Evolutionary conservation across 2,113 vertebrate species (phyloP).

Genomic region (Cebus imitator): DNA sequence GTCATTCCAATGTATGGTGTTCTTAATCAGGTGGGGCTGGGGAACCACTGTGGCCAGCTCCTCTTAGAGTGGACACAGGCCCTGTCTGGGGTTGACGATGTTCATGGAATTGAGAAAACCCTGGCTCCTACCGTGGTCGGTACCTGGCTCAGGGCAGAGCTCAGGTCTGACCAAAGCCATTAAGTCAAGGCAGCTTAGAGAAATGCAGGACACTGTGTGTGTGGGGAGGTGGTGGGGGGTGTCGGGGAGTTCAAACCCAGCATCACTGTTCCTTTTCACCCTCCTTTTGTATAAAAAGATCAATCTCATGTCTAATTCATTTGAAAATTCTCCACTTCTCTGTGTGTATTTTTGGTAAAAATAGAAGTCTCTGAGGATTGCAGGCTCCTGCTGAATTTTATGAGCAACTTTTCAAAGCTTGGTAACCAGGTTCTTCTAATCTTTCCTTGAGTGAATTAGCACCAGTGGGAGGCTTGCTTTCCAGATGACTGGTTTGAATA

Average conservation of each 20-base stretch:
- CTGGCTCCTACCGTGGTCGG: not conserved
- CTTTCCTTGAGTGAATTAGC: conserved; percentile 74
- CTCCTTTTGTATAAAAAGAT: conserved; percentile 72
- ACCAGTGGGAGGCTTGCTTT: conserved; percentile 66
- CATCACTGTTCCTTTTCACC: not conserved
- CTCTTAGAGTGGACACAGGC: not conserved
- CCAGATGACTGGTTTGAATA: conserved; percentile 62
- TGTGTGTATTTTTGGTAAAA: conserved; percentile 78
- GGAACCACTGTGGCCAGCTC: not conserved
- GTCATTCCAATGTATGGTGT: not conserved
- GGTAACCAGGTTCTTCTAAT: conserved; percentile 70
- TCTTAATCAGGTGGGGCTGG: not conserved
- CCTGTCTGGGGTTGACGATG: too few relatives aligned
- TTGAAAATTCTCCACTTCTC: conserved; percentile 74
- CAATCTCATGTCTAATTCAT: conserved; percentile 79
- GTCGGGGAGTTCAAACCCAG: conserved; percentile 3
- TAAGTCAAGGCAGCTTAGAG: not conserved
- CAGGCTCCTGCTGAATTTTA: conserved; percentile 74
- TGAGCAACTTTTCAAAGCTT: conserved; percentile 73
- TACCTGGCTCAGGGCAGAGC: not conserved
- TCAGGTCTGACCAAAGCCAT: not conserved
- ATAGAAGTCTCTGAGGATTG: conserved; percentile 78
- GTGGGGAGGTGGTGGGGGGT: not conserved
- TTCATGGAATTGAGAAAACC: not conserved
- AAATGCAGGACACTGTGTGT: not conserved